These are phyloP conservation scores for Melanogrammus aeglefinus DNA, from an alignment of 2,797 vertebrate genomes.

Conservation along the genomic window DNA sequence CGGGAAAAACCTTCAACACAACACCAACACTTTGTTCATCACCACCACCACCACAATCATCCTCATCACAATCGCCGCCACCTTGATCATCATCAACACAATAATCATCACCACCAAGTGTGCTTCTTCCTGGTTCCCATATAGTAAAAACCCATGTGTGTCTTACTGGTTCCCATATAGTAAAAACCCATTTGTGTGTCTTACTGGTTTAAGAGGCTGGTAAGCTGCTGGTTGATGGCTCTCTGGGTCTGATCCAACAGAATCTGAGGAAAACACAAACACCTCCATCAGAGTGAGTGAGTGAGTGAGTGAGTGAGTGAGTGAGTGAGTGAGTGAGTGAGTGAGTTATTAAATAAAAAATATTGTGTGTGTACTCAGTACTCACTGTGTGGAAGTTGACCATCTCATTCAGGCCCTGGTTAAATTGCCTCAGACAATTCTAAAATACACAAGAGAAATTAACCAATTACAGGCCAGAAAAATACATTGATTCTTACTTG, in stretches of 20 bases:
- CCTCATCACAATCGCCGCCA: too few relatives aligned
- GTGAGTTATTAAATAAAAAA: background rate
- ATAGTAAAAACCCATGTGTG: background rate
- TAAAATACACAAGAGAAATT: constrained; percentile 36
- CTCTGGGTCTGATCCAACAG: constrained; percentile 76
- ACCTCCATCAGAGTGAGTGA: background rate
- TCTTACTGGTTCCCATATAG: background rate
- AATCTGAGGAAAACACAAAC: constrained; percentile 57
- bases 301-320: constrained; percentile 15
- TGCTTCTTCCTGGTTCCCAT: constrained; percentile 6
- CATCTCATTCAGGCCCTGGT: constrained; percentile 74
- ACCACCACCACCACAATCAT: background rate
- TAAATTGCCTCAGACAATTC: constrained; percentile 72
- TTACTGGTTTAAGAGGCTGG: constrained; percentile 69
- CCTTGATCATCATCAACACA: background rate
- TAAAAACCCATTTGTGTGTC: constrained; percentile 23
- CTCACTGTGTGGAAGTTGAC: constrained; percentile 74
- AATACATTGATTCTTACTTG: background rate
- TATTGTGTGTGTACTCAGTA: background rate
- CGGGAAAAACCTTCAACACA: constrained; percentile 62
- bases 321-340: background rate
- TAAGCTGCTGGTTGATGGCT: constrained; percentile 73
- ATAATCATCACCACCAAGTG: background rate
- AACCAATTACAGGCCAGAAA: background rate
- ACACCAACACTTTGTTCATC: background rate